These are phyloP conservation scores for Napeogenes sylphis DNA, from an alignment of 2,888 invertebrate species.

Conservation along the genomic window DNA sequence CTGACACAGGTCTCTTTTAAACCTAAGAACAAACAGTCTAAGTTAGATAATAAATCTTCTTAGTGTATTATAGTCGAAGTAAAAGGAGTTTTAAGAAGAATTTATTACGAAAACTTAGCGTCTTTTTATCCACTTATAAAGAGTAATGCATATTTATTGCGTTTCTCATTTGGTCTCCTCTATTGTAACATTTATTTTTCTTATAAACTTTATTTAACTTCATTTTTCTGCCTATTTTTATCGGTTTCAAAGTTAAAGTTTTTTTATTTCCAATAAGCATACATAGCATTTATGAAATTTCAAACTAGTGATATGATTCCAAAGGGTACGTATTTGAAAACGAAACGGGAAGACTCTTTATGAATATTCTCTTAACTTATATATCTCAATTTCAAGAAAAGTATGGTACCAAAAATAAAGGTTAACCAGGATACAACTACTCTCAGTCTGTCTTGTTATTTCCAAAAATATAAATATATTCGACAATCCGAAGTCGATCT, in stretches of 20 bases:
- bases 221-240: neutral
- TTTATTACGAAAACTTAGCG: conserved; percentile 23
- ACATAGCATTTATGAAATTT: no score
- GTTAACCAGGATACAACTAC: no score
- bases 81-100: conserved; percentile 40
- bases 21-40: conserved; percentile 32
- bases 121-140: conserved; percentile 8
- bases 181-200: neutral
- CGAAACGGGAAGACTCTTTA: no score
- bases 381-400: no score
- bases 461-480: no score
- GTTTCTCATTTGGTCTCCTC: neutral
- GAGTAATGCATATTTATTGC: conserved; percentile 7
- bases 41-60: conserved; percentile 48
- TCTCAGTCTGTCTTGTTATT: neutral
- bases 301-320: no score
- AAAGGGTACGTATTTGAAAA: no score
- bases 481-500: no score
- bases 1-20: conserved; percentile 30
- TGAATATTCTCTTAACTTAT: no score
- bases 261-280: no score
- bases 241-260: no score
- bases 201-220: conserved; percentile 1
- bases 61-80: conserved; percentile 38
- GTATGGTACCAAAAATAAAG: no score